phyloP scores from a whole-genome alignment of 2,888 invertebrate species.

The Busseola fusca region DNA sequence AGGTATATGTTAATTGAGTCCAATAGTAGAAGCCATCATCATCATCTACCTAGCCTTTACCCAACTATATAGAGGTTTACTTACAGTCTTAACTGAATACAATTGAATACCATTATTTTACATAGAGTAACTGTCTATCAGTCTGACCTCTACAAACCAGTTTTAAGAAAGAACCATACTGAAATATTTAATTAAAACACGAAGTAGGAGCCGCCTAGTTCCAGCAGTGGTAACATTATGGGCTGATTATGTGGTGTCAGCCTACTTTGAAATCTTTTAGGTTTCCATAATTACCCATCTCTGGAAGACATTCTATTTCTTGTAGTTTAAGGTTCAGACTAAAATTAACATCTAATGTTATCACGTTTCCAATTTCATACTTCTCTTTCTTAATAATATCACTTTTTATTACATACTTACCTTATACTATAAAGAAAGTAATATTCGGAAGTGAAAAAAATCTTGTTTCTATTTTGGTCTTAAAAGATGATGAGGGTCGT shows the following conservation, averaged over 20 bases:
- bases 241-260: no score
- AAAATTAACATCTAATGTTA: background rate
- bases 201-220: no score
- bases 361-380: background rate
- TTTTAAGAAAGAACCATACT: no score
- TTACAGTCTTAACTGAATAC: no score
- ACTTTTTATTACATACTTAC: slow-evolving; percentile 25
- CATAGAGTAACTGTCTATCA: no score
- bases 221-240: no score
- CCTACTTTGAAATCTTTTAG: background rate
- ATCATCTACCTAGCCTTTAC: no score
- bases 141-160: no score
- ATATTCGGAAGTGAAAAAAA: slow-evolving; percentile 45
- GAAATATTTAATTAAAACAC: no score
- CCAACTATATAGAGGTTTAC: no score
- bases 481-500: slow-evolving; percentile 59
- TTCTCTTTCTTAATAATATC: slow-evolving; percentile 3
- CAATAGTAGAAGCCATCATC: background rate
- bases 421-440: slow-evolving; percentile 20
- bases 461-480: slow-evolving; percentile 49
- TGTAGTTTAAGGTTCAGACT: background rate
- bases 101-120: no score
- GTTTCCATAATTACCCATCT: background rate
- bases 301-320: background rate
- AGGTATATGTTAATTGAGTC: background rate